Conservation (phyloP, 2,797 vertebrate genomes). For the Otolemur crassicaudatus region DNA sequence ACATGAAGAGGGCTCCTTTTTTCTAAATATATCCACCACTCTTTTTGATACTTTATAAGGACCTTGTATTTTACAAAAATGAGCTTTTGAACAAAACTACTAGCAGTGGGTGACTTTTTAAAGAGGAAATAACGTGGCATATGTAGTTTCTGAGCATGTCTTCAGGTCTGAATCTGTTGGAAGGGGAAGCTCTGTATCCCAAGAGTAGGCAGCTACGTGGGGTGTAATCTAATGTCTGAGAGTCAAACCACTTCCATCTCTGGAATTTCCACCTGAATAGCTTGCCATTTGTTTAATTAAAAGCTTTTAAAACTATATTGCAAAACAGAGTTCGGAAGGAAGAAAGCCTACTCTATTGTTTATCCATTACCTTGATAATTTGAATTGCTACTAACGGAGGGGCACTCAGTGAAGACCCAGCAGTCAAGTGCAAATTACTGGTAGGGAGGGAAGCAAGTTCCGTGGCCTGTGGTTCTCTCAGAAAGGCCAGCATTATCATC, state of each 20-base stretch:
- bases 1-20: background rate
- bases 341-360: background rate
- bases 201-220: background rate
- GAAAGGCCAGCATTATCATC: background rate
- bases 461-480: background rate
- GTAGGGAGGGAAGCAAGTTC: background rate
- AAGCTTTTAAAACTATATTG: background rate
- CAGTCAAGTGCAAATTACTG: background rate
- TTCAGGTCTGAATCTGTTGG: background rate
- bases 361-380: background rate
- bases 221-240: background rate
- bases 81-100: background rate
- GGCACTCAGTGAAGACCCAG: background rate
- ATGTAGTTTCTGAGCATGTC: rapidly evolving
- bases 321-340: background rate
- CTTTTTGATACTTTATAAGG: background rate
- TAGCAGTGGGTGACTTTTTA: background rate
- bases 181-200: background rate
- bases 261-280: background rate
- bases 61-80: background rate
- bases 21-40: constrained; percentile 34
- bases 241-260: background rate
- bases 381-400: background rate
- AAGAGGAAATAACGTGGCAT: background rate
- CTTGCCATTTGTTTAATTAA: background rate